Conservation (phyloP, 2,797 vertebrate species). For the Champsocephalus esox region DNA sequence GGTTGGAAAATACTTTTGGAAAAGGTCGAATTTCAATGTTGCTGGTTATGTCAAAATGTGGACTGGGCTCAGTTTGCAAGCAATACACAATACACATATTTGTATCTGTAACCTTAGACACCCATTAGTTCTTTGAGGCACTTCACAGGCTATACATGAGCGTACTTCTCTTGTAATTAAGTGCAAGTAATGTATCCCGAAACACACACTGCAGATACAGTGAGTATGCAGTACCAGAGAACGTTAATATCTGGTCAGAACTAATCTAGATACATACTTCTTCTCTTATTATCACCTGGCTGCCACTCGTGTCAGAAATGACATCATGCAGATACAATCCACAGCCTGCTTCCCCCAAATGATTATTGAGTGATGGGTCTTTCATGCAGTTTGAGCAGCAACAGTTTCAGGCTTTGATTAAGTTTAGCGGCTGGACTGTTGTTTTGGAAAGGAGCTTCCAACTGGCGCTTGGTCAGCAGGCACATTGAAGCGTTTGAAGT, state of each 20-base stretch:
- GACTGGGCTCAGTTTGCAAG: not conserved
- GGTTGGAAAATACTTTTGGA: conserved; percentile 18
- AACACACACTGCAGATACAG: not conserved
- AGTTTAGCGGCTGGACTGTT: conserved; percentile 6
- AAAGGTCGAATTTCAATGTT: conserved; percentile 13
- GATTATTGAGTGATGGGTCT: not conserved
- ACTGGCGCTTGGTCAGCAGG: not conserved
- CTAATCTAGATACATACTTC: not conserved
- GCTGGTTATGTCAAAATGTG: conserved; percentile 10
- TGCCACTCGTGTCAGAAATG: not conserved
- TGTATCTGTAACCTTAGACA: conserved; percentile 11
- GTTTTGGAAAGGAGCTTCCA: conserved; percentile 34
- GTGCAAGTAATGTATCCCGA: not conserved
- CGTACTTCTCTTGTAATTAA: conserved; percentile 5
- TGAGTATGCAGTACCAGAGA: not conserved
- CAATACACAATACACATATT: not conserved
- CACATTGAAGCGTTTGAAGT: conserved; percentile 23
- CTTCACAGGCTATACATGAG: conserved; percentile 3
- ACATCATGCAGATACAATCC: conserved; percentile 12
- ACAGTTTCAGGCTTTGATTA: conserved; percentile 26
- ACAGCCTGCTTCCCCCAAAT: not conserved
- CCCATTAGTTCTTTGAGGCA: not conserved
- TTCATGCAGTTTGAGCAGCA: not conserved
- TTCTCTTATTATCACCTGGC: conserved; percentile 5
- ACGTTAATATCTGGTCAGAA: not conserved